Percentiles rank a stretch among this genome's conserved stretches.
phyloP scores from a whole-genome alignment of 2,797 vertebrate genomes.

The Tokudaia tokunoshimensis region DNA sequence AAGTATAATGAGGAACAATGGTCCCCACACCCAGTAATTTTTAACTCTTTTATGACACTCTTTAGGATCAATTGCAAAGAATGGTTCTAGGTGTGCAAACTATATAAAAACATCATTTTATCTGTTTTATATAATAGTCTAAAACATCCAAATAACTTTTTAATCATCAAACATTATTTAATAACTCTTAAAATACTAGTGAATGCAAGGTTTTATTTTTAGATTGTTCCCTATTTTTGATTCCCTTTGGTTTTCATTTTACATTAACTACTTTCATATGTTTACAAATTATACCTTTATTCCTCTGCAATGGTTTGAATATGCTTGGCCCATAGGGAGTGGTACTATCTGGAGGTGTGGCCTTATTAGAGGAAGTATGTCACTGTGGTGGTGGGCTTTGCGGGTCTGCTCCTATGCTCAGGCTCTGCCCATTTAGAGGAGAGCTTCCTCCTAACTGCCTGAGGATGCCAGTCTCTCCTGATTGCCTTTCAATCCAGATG shows the following conservation, averaged over 20 bases:
- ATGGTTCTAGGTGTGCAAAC: neutral
- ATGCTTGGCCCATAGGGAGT: neutral
- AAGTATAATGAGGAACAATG: neutral
- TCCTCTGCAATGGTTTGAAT: neutral
- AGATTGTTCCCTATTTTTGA: neutral
- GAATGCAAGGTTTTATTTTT: neutral
- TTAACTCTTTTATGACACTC: neutral
- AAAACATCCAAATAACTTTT: neutral
- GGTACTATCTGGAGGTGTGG: neutral
- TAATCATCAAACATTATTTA: neutral
- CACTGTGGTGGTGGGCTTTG: neutral
- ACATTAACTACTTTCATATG: neutral
- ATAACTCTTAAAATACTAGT: neutral
- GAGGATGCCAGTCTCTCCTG: neutral
- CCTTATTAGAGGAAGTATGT: neutral
- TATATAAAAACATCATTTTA: neutral
- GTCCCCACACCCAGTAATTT: neutral
- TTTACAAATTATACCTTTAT: constrained; percentile 1
- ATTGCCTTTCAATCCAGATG: neutral
- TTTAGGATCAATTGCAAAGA: neutral
- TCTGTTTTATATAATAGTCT: neutral
- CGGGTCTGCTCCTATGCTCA: neutral
- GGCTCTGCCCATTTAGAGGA: neutral
- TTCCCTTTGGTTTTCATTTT: constrained; percentile 4
- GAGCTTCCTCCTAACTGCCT: neutral